Conservation (phyloP, 2,797 vertebrate genomes). For the Chromobotia macracanthus region DNA sequence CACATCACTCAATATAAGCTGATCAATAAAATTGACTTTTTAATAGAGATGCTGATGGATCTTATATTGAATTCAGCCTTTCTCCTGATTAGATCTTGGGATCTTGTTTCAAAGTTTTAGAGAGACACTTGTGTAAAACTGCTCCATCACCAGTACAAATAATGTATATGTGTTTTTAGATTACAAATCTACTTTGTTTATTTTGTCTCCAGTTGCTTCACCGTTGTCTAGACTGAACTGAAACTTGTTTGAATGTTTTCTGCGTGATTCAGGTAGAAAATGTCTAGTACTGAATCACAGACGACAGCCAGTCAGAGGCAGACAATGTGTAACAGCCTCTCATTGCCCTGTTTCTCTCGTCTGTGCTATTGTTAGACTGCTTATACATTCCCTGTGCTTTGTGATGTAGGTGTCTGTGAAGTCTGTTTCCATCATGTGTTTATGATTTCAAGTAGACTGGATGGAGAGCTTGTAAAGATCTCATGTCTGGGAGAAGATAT, state of each 20-base stretch:
- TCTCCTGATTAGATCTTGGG: background rate
- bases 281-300: slow-evolving; percentile 2
- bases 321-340: slow-evolving; percentile 28
- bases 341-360: slow-evolving; percentile 21
- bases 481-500: slow-evolving; percentile 31
- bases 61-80: slow-evolving; percentile 30
- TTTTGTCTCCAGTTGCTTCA: background rate
- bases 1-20: slow-evolving; percentile 28
- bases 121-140: background rate
- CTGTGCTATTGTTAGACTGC: slow-evolving; percentile 40
- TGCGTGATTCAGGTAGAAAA: slow-evolving; percentile 21
- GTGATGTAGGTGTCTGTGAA: slow-evolving; percentile 52
- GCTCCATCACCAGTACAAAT: background rate
- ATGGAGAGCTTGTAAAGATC: slow-evolving; percentile 50
- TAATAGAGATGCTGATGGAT: slow-evolving; percentile 34
- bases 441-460: slow-evolving; percentile 51
- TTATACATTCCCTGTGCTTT: slow-evolving; percentile 42
- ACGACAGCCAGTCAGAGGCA: slow-evolving; percentile 26
- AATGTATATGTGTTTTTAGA: background rate
- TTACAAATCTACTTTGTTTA: background rate
- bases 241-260: slow-evolving; percentile 29
- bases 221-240: background rate
- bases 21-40: slow-evolving; percentile 54
- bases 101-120: background rate
- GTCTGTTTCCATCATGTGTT: slow-evolving; percentile 57